phyloP scores from a whole-genome alignment of 1,140 invertebrate species.

The Pararge aegeria region DNA sequence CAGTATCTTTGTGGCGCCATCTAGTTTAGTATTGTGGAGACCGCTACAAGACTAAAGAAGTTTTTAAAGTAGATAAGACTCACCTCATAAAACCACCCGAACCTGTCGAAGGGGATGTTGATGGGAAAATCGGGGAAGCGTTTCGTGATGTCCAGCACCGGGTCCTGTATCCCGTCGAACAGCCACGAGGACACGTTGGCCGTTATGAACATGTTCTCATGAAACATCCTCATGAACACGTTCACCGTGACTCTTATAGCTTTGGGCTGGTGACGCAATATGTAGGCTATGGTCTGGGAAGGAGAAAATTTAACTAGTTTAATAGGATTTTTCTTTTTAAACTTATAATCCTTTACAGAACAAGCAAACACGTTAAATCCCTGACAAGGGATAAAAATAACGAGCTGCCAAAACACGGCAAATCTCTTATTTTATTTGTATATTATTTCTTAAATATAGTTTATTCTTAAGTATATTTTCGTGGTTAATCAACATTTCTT shows the following conservation, averaged over 20 bases:
- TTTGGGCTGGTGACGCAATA: constrained; percentile 71
- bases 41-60: no score
- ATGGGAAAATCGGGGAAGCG: constrained; percentile 80
- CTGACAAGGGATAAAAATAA: no score
- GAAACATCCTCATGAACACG: constrained; percentile 76
- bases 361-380: no score
- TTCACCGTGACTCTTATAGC: constrained; percentile 78
- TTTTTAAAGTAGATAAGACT: constrained; percentile 26
- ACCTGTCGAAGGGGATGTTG: constrained; percentile 84
- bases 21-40: no score
- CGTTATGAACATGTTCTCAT: constrained; percentile 80
- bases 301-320: constrained; percentile 21
- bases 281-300: constrained; percentile 82
- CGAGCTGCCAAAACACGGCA: no score
- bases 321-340: no score
- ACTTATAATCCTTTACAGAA: no score
- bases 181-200: constrained; percentile 82
- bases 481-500: no score
- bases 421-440: no score
- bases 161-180: constrained; percentile 88
- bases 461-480: no score
- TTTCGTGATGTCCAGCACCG: constrained; percentile 81
- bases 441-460: no score
- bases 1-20: no score
- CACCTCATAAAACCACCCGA: constrained; percentile 87